Conservation (phyloP, 2,797 vertebrate genomes). For the Alfaro cultratus region DNA sequence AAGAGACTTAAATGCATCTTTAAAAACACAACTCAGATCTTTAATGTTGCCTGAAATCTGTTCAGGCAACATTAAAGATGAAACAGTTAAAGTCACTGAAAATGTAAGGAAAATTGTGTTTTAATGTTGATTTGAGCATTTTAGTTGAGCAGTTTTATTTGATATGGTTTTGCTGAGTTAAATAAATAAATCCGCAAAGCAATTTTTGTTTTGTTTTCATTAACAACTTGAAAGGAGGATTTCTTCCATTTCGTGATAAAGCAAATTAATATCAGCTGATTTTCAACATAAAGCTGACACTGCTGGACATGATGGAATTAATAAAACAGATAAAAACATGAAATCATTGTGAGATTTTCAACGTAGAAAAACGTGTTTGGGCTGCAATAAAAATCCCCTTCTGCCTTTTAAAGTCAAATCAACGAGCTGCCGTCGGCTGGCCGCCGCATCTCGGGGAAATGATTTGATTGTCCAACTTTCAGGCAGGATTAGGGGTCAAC, state of each 20-base stretch:
- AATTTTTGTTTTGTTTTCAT: background rate
- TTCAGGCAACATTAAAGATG: background rate
- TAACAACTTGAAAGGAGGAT: background rate
- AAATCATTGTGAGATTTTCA: conserved; percentile 13
- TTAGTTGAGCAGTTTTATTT: background rate
- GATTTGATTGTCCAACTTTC: conserved; percentile 53
- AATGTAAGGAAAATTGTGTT: background rate
- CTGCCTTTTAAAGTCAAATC: conserved; percentile 51
- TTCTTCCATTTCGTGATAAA: background rate
- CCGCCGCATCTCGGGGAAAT: conserved; percentile 42
- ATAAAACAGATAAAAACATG: conserved; percentile 16
- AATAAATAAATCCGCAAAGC: background rate
- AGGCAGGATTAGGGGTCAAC: conserved; percentile 56
- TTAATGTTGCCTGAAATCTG: background rate
- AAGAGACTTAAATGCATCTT: too few relatives aligned
- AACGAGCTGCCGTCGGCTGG: conserved; percentile 50
- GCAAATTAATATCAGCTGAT: background rate
- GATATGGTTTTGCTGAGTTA: background rate
- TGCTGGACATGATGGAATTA: conserved; percentile 12
- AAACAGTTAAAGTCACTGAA: background rate
- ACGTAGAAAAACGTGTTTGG: conserved; percentile 30
- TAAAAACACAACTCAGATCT: too few relatives aligned
- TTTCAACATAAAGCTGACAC: background rate
- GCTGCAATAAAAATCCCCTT: conserved; percentile 47
- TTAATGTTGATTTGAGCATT: background rate